A percentile compares a stretch with the other conserved stretches of the same genome.
Evolutionary conservation across 2,888 invertebrate genomes (phyloP).

Genomic region (Zele albiditarsus): DNA sequence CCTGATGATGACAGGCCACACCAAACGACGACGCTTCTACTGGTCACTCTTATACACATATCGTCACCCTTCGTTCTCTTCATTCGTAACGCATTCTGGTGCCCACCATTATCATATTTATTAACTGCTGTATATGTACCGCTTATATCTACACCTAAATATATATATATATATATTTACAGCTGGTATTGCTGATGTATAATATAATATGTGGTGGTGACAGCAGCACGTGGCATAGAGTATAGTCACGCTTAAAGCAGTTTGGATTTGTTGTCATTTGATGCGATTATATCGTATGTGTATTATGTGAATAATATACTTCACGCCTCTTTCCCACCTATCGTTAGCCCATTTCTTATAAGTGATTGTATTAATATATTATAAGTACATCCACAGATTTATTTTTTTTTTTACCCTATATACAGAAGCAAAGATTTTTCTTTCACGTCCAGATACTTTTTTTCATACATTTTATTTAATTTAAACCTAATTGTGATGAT

Average conservation of each 20-base stretch:
- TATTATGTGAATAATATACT: neutral
- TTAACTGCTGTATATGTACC: constrained; percentile 67
- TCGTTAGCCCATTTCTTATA: constrained; percentile 5
- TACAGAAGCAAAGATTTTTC: no score
- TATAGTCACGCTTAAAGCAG: constrained; percentile 38
- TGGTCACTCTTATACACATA: constrained; percentile 71
- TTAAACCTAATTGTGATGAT: neutral
- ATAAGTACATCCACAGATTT: neutral
- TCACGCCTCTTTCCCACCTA: constrained; percentile 3
- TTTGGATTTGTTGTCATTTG: constrained; percentile 58
- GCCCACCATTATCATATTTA: constrained; percentile 72
- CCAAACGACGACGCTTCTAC: constrained; percentile 57
- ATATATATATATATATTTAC: constrained; percentile 49
- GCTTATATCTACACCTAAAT: constrained; percentile 70
- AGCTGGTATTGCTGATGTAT: constrained; percentile 67
- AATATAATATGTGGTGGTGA: constrained; percentile 71
- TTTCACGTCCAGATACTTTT: neutral
- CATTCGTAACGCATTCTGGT: constrained; percentile 48
- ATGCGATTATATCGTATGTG: constrained; percentile 57
- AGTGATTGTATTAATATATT: neutral
- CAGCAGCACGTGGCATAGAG: constrained; percentile 70
- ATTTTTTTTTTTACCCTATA: neutral
- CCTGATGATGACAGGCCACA: constrained; percentile 69
- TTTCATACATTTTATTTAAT: neutral
- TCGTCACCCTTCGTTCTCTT: constrained; percentile 42